A percentile compares a stretch with the other conserved stretches of the same genome.
Conservation (phyloP, 1,140 invertebrate species). For the Tetramorium parvispinum region DNA sequence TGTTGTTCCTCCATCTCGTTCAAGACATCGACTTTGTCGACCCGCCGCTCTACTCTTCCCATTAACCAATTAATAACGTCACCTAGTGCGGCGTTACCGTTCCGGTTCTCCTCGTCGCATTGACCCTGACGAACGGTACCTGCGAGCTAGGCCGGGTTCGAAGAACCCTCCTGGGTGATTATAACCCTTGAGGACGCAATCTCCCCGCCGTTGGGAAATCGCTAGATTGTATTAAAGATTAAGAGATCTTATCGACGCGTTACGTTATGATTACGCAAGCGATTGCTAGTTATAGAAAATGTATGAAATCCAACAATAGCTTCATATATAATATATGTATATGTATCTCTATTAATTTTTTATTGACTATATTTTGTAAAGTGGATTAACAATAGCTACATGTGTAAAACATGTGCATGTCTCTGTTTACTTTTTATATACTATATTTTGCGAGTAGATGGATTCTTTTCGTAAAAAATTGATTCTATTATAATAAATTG, state of each 20-base stretch:
- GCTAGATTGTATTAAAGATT: constrained; percentile 26
- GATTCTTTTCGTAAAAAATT: too few relatives aligned
- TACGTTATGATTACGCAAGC: constrained; percentile 37
- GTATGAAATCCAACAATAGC: background rate
- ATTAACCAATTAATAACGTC: constrained; percentile 84
- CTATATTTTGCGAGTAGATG: background rate
- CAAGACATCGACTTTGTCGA: constrained; percentile 14
- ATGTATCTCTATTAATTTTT: background rate
- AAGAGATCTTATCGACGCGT: constrained; percentile 11
- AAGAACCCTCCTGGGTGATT: constrained; percentile 74
- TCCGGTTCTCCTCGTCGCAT: constrained; percentile 76
- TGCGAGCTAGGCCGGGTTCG: constrained; percentile 65
- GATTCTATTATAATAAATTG: too few relatives aligned
- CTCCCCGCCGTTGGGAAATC: constrained; percentile 46
- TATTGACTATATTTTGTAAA: background rate
- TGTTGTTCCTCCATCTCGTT: constrained; percentile 45
- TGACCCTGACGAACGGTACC: constrained; percentile 79
- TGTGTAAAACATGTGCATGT: too few relatives aligned
- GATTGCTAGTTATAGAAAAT: background rate
- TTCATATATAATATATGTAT: background rate
- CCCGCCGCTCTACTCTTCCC: constrained; percentile 73
- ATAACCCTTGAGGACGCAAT: constrained; percentile 76
- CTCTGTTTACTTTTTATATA: background rate
- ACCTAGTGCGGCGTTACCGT: constrained; percentile 78
- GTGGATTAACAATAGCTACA: background rate